Evolutionary conservation across 2,888 invertebrate genomes (phyloP).

Genomic region (Acronicta alni): DNA sequence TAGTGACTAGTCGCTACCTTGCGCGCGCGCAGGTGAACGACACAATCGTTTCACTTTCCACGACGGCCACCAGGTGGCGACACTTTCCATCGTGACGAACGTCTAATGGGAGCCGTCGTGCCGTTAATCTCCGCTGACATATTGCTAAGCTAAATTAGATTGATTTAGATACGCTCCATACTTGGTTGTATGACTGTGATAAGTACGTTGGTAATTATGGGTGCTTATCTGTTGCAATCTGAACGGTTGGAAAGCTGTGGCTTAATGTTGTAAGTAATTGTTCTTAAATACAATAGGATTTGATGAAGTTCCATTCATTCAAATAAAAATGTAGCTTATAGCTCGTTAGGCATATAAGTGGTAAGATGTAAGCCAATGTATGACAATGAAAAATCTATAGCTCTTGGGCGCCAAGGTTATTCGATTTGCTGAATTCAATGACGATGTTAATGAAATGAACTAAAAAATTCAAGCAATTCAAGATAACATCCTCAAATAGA

Average conservation of each 20-base stretch:
- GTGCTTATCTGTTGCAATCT: constrained; percentile 18
- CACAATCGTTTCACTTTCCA: constrained; percentile 80
- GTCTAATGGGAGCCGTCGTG: constrained; percentile 54
- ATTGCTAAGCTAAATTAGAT: constrained; percentile 42
- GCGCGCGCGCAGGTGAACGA: constrained; percentile 74
- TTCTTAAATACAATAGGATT: constrained; percentile 11
- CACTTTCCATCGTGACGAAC: constrained; percentile 69
- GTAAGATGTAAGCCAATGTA: no score
- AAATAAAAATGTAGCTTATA: no score
- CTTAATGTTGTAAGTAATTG: constrained; percentile 15
- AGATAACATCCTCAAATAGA: no score
- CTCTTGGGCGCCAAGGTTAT: no score
- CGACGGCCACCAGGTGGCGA: constrained; percentile 74
- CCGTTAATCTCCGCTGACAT: constrained; percentile 47
- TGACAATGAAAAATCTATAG: no score
- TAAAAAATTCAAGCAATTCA: no score
- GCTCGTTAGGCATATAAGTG: no score
- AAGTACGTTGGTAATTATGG: constrained; percentile 27
- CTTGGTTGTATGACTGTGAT: constrained; percentile 31
- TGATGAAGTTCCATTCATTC: background rate
- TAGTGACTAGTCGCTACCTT: constrained; percentile 48
- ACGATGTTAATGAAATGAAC: no score
- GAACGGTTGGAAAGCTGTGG: constrained; percentile 26
- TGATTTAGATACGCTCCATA: constrained; percentile 29
- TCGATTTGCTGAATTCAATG: no score